Evolutionary conservation across 2,113 vertebrate genomes (phyloP).

Genomic region (Brachionichthys hirsutus): DNA sequence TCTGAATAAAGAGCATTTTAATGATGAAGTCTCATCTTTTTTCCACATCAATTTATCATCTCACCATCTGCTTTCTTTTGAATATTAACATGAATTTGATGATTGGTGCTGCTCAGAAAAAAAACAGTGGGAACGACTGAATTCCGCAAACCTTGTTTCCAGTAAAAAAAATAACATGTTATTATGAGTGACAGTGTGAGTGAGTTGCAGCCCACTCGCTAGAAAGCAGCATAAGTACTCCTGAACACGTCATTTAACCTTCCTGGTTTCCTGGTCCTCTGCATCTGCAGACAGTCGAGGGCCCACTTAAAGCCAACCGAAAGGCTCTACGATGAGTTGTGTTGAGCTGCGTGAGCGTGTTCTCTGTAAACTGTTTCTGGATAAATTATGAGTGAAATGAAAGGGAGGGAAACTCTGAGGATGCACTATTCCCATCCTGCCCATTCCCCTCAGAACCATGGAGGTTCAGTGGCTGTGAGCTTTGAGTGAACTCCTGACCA

Average conservation of each 20-base stretch:
- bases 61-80: no score
- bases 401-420: conserved; percentile 26
- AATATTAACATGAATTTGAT: no score
- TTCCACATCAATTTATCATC: no score
- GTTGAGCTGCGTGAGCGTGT: conserved; percentile 34
- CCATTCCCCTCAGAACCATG: background rate
- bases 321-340: conserved; percentile 41
- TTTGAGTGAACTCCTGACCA: conserved; percentile 55
- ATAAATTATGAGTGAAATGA: conserved; percentile 56
- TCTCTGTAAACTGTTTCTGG: conserved; percentile 43
- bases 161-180: no score
- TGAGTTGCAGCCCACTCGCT: background rate
- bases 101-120: no score
- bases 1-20: no score
- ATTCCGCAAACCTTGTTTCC: no score
- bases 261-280: conserved; percentile 17
- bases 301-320: conserved; percentile 22
- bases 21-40: no score
- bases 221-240: conserved; percentile 13
- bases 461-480: conserved; percentile 39
- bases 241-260: conserved; percentile 39
- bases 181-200: background rate
- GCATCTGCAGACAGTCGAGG: conserved; percentile 29
- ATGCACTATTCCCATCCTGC: conserved; percentile 23
- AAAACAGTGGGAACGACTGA: no score